Evolutionary conservation across 2,113 vertebrate species (phyloP).

Genomic region (Alectura lathami): DNA sequence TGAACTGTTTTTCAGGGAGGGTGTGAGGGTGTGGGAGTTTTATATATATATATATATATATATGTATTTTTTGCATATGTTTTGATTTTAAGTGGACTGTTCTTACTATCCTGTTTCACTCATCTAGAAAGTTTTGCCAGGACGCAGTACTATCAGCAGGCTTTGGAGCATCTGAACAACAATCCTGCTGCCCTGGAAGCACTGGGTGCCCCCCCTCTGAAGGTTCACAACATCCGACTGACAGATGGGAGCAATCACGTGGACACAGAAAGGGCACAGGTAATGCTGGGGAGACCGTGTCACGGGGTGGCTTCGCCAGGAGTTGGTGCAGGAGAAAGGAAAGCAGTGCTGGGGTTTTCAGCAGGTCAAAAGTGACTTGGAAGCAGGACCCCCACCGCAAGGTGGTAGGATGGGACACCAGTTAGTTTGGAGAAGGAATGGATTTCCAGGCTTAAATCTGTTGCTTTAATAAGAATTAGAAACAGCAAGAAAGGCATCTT

Average conservation of each 20-base stretch:
- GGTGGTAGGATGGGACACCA: neutral
- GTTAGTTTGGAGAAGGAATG: neutral
- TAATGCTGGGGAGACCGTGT: neutral
- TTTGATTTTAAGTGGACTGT: neutral
- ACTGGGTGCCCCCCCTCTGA: conserved; percentile 81
- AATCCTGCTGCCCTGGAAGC: conserved; percentile 76
- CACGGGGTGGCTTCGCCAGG: neutral
- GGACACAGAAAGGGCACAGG: conserved; percentile 71
- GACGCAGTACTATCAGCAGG: conserved; percentile 80
- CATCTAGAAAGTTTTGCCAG: conserved; percentile 73
- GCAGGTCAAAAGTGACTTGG: neutral
- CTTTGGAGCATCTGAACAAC: conserved; percentile 77
- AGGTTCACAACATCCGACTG: conserved; percentile 81
- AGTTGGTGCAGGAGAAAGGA: neutral
- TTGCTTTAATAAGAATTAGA: neutral
- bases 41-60: neutral
- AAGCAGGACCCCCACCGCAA: neutral
- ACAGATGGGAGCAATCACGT: conserved; percentile 76
- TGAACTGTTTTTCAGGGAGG: neutral
- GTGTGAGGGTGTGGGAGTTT: neutral
- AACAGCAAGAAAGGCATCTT: neutral
- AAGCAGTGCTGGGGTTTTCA: neutral
- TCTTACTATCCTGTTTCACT: neutral
- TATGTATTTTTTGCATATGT: neutral
- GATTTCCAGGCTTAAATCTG: neutral